Evolutionary conservation across 2,888 invertebrate species (phyloP), one percentile per base, ranked within the genome.

Genomic region (Apeira syringaria): DNA sequence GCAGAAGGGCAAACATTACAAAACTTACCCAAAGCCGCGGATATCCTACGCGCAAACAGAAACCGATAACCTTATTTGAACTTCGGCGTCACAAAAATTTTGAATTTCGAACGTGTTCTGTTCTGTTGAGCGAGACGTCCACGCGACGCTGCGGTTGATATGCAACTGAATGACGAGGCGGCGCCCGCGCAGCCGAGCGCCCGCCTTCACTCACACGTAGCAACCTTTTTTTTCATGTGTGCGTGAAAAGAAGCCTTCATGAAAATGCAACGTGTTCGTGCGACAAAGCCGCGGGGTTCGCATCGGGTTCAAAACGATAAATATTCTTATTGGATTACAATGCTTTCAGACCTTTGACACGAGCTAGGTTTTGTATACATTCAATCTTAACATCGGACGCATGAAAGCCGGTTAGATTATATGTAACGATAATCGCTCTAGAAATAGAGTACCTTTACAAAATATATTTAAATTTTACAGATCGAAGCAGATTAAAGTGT

Each of bases 31-130:
- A 53, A 49, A 61, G 68, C 65, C 58, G 63, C 65, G 74, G 78
- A 80, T 81, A 83, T 82, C 82, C 84, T 76, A 73, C 68, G 71
- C 67, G 72, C 69, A 71, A 78, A 77, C 74, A 74, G 59, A 64
- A 67, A 65, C 64, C 74, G 82, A 79, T 80, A 84, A 81, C 76
- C 74, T 70, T 79, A 70, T 80, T 82, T 80, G 74, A 81, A 80
- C 79, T 74, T 61, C 61, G 67, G 67, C 69, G 67, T 66, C 77
- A 79, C 74, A 71, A 61, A 55, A 58, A 53, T 56, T 57, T 53
- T 42, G 44, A 61, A 62, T 57, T 60, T 63, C 54, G 57, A 60
- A 53, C 59, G 46, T 30, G 11, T 36, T 46, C 28, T 31, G 42
- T 30, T 39, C 48, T 46, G 43, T 51, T 53, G 61, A 38, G 49